phyloP scores from a whole-genome alignment of 1,140 invertebrate species.

The Anastrepha ludens region DNA sequence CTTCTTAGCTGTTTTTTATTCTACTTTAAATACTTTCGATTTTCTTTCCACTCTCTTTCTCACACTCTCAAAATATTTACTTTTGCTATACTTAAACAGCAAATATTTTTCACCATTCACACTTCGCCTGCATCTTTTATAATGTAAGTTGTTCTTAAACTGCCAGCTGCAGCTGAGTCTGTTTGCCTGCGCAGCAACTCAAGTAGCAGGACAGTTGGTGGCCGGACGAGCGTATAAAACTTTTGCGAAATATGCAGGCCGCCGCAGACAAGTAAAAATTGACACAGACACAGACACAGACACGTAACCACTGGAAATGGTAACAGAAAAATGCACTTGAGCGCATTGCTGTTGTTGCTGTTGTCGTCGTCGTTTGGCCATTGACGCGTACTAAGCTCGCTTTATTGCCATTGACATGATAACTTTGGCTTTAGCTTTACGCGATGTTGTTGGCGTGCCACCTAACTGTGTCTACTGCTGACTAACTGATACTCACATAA shows the following conservation, averaged over 20 bases:
- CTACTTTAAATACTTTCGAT: not conserved
- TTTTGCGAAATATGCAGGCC: constrained; percentile 26
- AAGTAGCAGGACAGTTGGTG: not conserved
- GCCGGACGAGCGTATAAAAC: constrained; percentile 17
- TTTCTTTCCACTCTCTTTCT: too few relatives aligned
- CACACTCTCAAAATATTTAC: not conserved
- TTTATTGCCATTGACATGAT: constrained; percentile 55
- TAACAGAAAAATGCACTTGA: not conserved
- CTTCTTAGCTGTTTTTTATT: not conserved
- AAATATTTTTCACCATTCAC: not conserved
- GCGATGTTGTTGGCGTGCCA: not conserved
- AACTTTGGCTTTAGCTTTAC: constrained; percentile 49
- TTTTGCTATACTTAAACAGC: not conserved
- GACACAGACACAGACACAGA: not conserved
- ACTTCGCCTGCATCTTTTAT: not conserved
- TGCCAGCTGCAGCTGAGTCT: constrained; percentile 25
- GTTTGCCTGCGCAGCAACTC: not conserved
- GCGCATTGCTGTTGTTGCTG: not conserved
- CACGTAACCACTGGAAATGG: not conserved
- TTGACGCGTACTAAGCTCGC: constrained; percentile 35
- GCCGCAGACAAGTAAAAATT: constrained; percentile 7
- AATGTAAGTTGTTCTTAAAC: not conserved
- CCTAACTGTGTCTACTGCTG: not conserved
- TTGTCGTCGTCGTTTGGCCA: not conserved
- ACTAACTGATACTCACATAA: not conserved